Base-by-base conservation (phyloP, 2,113 vertebrate genomes). In the Amphiprion percula region DNA sequence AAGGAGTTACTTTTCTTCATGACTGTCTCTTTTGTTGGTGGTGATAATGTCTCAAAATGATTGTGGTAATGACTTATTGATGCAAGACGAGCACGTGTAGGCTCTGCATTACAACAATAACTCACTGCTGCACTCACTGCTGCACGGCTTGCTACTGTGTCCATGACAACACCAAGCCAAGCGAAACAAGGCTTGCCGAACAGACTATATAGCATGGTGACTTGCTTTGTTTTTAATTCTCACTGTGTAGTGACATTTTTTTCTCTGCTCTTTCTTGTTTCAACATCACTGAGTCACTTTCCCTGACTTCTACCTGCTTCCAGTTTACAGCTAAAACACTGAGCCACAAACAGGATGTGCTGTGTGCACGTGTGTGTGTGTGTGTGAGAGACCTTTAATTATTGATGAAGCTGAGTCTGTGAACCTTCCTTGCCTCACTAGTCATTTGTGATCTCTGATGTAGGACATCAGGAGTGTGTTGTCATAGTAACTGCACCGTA, bases 401-500 rank as follows among this genome's bases (percentile, higher is more conserved):
- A 72, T 63, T 56, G 26, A 72, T 68, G 44, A 82, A 54, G 50
- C 30, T 53, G 53, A 37, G 26, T 63, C 59, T 62, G 30, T 46
- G 78, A 70, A 65, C 63, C 61, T 17, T 74, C 55, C 41, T 68
- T 53, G 19, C 39, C 60, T 66, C 28, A 0, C 21, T 46, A 46
- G 72, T 62, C 68, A 77, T 79, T 85, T 79, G 26, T 66, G 61
- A 64, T 72, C 58, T 80, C 44, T 64, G 41, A 72, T 56, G 56
- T 71, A 41, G 77, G 79, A 83, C 62, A 71, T 79, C 59, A 68
- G 33, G 23, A 49, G 70, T 17, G 6, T 39, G 82, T 89, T 55
- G 79, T 74, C 87, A 85, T 86, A 67, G 90, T 54, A 87, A 86
- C 85, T 1, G 53, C 39, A 46, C 21, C 50, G 68, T 81, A 71